Conservation (phyloP, 1,140 invertebrate genomes). For the Dendroctonus ponderosae region DNA sequence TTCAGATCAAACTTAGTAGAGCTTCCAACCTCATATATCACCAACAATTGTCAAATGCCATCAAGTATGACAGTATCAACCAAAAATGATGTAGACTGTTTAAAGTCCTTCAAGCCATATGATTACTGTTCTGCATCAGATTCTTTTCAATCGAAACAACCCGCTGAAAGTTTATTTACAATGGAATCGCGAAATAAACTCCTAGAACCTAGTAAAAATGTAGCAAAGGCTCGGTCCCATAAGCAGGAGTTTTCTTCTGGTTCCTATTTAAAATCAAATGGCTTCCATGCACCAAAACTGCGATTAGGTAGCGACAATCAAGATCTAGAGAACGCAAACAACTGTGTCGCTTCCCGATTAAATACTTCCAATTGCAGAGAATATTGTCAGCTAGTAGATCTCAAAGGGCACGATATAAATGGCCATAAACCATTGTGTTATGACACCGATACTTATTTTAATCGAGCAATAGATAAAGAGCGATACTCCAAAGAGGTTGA, state of each 20-base stretch:
- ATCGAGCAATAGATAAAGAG: conserved; percentile 41
- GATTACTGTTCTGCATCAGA: conserved; percentile 34
- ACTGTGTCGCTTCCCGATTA: conserved; percentile 3
- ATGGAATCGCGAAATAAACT: conserved; percentile 28
- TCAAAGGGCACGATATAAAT: conserved; percentile 30
- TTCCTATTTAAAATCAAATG: conserved; percentile 21
- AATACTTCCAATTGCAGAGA: conserved; percentile 21
- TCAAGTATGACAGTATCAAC: conserved; percentile 35
- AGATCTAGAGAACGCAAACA: conserved; percentile 21
- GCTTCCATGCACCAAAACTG: conserved; percentile 4
- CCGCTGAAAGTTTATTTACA: conserved; percentile 30
- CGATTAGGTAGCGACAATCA: conserved; percentile 27
- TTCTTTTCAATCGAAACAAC: conserved; percentile 36
- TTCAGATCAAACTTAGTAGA: conserved; percentile 47
- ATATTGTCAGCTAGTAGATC: conserved; percentile 29
- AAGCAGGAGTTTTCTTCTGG: background rate
- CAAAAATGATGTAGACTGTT: conserved; percentile 40
- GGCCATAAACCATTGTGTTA: conserved; percentile 32
- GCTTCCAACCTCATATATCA: conserved; percentile 49
- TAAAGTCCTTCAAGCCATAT: conserved; percentile 35
- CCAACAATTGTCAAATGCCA: conserved; percentile 45
- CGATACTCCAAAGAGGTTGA: conserved; percentile 44
- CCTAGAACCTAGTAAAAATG: conserved; percentile 10
- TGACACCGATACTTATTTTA: conserved; percentile 48
- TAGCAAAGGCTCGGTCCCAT: conserved; percentile 5